Evolutionary conservation across 1,140 invertebrate genomes (phyloP), one percentile per base, ranked within the genome.

Genomic region (Nixonia krombeini): DNA sequence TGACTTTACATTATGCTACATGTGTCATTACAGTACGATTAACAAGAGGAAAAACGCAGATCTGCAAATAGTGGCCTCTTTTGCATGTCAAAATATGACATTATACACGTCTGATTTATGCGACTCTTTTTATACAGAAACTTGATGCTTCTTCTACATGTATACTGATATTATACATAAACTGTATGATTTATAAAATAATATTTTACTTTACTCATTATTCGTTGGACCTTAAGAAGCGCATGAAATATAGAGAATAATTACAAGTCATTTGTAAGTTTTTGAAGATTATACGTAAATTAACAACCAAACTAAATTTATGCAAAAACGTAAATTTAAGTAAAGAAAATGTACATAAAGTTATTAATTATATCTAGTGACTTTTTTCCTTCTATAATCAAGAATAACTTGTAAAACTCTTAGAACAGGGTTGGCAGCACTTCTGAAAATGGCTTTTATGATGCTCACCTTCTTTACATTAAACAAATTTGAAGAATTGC

Each of bases 171-270:
- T 38, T 42, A 42, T 38, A 40, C 46, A 44, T 56, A 33, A 56
- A 51, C 16, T 37, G 26, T 47, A 51, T 33, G 26, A 52, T 40
- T 51, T 53, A 51, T 41, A 64, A 64, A 64, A 8, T n/a, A n/a
- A n/a, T 17, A 46, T 41, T 9, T 50, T 28, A 56, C 40, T 6
- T 40, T 16, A 37, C 23, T 46, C 29, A n/a, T 26, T 58, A 51
- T 51, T 63, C 50, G 44, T 55, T 64, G 61, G 51, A 51, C 28
- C 35, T 37, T 64, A 31, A 51, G 35, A 56, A 56, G 33, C 33
- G 45, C 50, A 64, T 56, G 52, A 56, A 63, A 63, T n/a, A 56
- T 55, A 55, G 38, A 56, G 56, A 56, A 35, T 62, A 16, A 46
- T 28, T 53, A 25, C n/a, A n/a, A n/a, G n/a, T n/a, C n/a, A n/a